phyloP scores from a whole-genome alignment of 2,888 invertebrate genomes.

The Trichacis sp. region DNA sequence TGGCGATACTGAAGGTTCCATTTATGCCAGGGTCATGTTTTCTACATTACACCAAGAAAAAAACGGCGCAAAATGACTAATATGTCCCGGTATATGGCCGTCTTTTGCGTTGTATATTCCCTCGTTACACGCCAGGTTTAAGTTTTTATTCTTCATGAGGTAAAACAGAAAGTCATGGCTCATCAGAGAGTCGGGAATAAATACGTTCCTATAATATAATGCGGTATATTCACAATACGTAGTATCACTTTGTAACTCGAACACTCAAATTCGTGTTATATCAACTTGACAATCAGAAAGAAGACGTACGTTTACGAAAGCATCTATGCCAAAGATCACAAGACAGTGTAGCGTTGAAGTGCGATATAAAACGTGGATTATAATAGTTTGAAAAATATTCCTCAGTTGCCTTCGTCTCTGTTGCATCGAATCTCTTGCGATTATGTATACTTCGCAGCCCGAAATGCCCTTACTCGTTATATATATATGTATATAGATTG shows the following conservation, averaged over 20 bases:
- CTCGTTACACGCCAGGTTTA: too few species aligned
- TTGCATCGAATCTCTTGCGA: not conserved
- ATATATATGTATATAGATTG: too few species aligned
- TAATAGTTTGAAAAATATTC: conserved; percentile 32
- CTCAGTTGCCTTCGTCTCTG: not conserved
- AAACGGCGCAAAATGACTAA: too few species aligned
- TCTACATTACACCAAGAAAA: too few species aligned
- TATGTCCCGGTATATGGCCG: too few species aligned
- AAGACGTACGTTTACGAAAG: conserved; percentile 12
- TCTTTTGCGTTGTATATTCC: too few species aligned
- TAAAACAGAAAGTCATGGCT: not conserved
- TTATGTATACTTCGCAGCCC: too few species aligned
- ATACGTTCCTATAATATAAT: conserved; percentile 20
- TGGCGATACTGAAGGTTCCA: too few species aligned
- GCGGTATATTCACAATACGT: conserved; percentile 27
- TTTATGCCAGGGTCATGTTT: too few species aligned
- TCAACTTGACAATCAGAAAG: conserved; percentile 18
- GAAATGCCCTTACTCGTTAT: too few species aligned
- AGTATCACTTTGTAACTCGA: conserved; percentile 32
- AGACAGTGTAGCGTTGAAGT: conserved; percentile 31
- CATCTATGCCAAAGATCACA: conserved; percentile 18
- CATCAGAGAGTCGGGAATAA: not conserved
- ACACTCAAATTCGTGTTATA: conserved; percentile 30
- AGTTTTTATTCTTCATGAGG: too few species aligned
- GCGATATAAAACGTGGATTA: conserved; percentile 35